Percentiles rank a stretch among this genome's conserved stretches.
Conservation (phyloP, 2,113 vertebrate genomes). For the Oriolus oriolus region DNA sequence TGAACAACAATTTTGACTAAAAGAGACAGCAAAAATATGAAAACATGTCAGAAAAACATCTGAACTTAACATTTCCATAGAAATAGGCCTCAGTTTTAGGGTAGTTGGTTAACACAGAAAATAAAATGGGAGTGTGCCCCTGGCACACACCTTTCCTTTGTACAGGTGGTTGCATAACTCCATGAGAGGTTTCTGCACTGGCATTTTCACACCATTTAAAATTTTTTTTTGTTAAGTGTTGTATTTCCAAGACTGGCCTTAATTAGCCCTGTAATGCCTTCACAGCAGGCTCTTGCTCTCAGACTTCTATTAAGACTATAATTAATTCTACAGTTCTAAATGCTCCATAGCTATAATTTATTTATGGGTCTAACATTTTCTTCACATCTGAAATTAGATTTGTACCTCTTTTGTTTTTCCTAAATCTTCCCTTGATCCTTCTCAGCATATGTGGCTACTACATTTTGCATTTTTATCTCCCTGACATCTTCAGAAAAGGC, state of each 20-base stretch:
- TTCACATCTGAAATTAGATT: conserved; percentile 39
- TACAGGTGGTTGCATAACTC: background rate
- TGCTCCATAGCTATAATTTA: conserved; percentile 42
- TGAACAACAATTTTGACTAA: background rate
- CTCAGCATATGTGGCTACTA: background rate
- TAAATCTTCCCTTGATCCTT: conserved; percentile 1
- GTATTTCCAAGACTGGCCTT: background rate
- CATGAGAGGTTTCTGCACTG: background rate
- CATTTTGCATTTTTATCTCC: background rate
- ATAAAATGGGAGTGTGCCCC: background rate
- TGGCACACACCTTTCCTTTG: background rate
- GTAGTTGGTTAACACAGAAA: background rate
- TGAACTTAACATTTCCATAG: background rate
- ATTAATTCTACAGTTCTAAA: conserved; percentile 55
- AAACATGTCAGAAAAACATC: background rate
- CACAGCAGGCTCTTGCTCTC: conserved; percentile 3
- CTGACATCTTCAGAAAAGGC: background rate
- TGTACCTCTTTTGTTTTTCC: conserved; percentile 5
- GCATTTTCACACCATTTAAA: background rate
- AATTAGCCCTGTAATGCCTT: conserved; percentile 14
- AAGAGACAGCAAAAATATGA: background rate
- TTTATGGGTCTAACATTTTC: conserved; percentile 35
- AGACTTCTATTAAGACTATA: conserved; percentile 32
- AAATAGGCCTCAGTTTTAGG: background rate
- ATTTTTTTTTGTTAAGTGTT: background rate